Percentiles rank a stretch among this genome's conserved stretches.
phyloP scores from a whole-genome alignment of 2,888 invertebrate species.

The Heliothis peltigera region DNA sequence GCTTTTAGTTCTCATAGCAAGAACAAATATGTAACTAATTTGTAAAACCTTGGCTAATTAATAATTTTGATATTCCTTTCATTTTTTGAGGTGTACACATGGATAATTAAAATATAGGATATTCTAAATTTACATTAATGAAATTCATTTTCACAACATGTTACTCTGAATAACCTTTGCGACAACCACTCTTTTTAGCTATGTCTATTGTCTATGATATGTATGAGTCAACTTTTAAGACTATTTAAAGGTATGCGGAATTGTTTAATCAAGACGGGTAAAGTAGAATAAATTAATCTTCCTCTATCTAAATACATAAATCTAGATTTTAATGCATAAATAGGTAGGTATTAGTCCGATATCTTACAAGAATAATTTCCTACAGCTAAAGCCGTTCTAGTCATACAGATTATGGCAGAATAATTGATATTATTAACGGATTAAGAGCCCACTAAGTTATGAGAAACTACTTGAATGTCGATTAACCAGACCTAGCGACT shows the following conservation, averaged over 20 bases:
- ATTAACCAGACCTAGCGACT: slow-evolving; percentile 18
- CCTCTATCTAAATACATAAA: slow-evolving; percentile 1
- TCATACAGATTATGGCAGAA: slow-evolving; percentile 28
- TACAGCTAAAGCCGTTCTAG: slow-evolving; percentile 16
- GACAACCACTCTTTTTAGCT: no score
- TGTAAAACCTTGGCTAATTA: no score
- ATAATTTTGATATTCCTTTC: no score
- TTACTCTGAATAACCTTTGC: no score
- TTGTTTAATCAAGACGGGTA: slow-evolving; percentile 16
- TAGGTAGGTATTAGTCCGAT: not conserved
- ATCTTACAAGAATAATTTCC: slow-evolving; percentile 18
- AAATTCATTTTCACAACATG: no score
- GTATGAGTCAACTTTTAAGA: not conserved
- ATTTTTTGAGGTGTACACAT: no score
- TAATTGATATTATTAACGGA: slow-evolving; percentile 49
- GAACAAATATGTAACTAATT: no score
- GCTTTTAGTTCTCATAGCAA: no score
- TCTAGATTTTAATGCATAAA: slow-evolving; percentile 6
- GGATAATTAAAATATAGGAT: no score
- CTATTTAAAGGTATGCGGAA: slow-evolving; percentile 6
- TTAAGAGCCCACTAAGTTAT: slow-evolving; percentile 34
- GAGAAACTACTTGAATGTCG: slow-evolving; percentile 36
- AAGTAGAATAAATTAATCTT: slow-evolving; percentile 24
- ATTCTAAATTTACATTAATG: no score
- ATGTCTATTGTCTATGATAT: no score